A percentile compares a stretch with the other conserved stretches of the same genome.
phyloP scores from a whole-genome alignment of 1,140 invertebrate species.

The Habropoda laboriosa region DNA sequence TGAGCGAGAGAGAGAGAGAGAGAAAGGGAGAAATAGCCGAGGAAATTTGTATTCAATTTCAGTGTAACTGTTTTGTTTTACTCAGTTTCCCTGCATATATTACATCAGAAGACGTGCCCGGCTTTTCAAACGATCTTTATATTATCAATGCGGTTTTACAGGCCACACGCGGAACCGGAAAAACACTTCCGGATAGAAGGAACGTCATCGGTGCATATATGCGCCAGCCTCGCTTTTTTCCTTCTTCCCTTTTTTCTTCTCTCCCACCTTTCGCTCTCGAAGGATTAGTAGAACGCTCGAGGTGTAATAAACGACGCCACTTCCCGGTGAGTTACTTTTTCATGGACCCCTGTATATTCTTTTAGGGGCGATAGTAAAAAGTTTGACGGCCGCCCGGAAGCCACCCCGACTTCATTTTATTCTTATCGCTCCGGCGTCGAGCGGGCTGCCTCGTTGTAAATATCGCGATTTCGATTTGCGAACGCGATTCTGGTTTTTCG shows the following conservation, averaged over 20 bases:
- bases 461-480: not conserved
- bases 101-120: constrained; percentile 64
- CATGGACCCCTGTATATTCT: constrained; percentile 17
- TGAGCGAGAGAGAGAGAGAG: not conserved
- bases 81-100: constrained; percentile 69
- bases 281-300: constrained; percentile 27
- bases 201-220: not conserved
- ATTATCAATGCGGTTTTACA: constrained; percentile 68
- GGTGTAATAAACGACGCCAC: constrained; percentile 26
- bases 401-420: not conserved
- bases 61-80: constrained; percentile 72
- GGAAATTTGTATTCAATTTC: constrained; percentile 75
- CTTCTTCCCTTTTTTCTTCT: not conserved
- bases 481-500: not conserved
- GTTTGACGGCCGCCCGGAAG: constrained; percentile 19
- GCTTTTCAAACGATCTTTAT: constrained; percentile 70
- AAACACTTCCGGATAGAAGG: not conserved
- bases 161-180: not conserved
- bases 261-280: not conserved
- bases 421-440: not conserved
- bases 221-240: not conserved
- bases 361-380: constrained; percentile 28
- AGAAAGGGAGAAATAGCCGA: constrained; percentile 13
- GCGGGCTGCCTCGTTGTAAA: not conserved
- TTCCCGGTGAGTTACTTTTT: constrained; percentile 15